These are phyloP conservation scores for Tiaroga cobitis DNA, from an alignment of 2,797 vertebrate genomes.

Conservation along the genomic window DNA sequence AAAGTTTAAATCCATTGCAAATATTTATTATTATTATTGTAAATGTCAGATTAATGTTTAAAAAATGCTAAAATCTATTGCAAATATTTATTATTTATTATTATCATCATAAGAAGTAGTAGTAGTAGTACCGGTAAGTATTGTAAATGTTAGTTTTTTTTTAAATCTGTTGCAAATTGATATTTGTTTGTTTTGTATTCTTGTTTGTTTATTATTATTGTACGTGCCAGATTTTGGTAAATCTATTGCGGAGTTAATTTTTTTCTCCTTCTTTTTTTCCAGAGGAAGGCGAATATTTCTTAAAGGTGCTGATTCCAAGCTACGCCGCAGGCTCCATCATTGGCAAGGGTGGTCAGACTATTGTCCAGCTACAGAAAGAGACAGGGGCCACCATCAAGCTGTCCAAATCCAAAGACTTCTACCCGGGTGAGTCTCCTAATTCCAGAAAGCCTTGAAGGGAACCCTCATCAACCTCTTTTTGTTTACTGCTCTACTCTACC, in stretches of 20 bases:
- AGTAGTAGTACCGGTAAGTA: neutral
- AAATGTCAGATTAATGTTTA: too few relatives aligned
- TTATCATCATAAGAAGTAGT: neutral
- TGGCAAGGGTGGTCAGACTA: slow-evolving; percentile 96
- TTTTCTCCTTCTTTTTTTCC: slow-evolving; percentile 2
- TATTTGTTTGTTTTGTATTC: neutral
- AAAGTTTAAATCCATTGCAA: neutral
- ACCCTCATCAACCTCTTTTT: neutral
- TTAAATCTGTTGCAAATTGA: neutral
- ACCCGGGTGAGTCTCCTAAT: slow-evolving; percentile 84
- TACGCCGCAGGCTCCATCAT: slow-evolving; percentile 97
- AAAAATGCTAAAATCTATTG: neutral
- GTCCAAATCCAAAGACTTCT: slow-evolving; percentile 98
- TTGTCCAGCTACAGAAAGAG: slow-evolving; percentile 95
- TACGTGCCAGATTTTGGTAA: neutral
- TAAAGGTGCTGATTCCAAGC: slow-evolving; percentile 97
- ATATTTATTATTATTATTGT: neutral
- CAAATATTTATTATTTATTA: neutral
- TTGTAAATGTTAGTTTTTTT: neutral
- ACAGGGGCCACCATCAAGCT: slow-evolving; percentile 96
- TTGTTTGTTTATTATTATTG: neutral
- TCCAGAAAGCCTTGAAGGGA: slow-evolving; percentile 9
- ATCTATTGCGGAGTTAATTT: neutral
- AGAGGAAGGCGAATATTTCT: slow-evolving; percentile 93
- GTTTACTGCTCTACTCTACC: slow-evolving; percentile 14